Evolutionary conservation across 1,140 invertebrate genomes (phyloP).

Genomic region (Achatina immaculata): DNA sequence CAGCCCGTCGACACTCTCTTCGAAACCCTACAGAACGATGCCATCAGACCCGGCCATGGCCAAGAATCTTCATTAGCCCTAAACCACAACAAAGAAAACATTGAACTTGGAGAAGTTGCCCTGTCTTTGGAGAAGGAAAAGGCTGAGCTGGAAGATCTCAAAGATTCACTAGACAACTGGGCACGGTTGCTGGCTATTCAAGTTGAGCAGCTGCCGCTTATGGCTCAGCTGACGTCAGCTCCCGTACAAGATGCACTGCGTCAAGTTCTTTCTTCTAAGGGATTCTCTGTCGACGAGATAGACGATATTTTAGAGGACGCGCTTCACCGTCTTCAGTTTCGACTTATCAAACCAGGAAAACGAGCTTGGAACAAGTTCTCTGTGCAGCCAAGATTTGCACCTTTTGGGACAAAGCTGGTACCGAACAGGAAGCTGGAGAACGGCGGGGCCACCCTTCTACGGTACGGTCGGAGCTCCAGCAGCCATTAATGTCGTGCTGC

Average conservation of each 20-base stretch:
- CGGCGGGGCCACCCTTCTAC: not conserved
- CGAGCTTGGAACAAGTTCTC: not conserved
- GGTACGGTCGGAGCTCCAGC: constrained; percentile 1
- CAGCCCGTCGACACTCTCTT: not conserved
- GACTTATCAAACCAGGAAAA: not conserved
- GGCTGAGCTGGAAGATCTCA: not conserved
- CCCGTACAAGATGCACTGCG: not conserved
- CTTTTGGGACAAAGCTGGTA: constrained; percentile 27
- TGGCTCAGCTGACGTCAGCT: not conserved
- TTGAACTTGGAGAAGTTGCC: not conserved
- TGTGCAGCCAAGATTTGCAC: constrained; percentile 19
- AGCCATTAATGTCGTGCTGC: no score
- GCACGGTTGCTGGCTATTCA: not conserved
- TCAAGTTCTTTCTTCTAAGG: not conserved
- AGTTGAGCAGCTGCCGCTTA: not conserved
- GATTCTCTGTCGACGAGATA: not conserved
- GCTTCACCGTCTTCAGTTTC: not conserved
- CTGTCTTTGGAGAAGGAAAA: not conserved
- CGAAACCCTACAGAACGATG: not conserved
- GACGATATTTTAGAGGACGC: not conserved
- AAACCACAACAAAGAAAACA: not conserved
- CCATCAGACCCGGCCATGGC: not conserved
- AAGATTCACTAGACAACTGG: not conserved
- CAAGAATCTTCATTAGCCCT: not conserved
- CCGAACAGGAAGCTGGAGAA: constrained; percentile 23